Evolutionary conservation across 2,113 vertebrate species (phyloP).

Genomic region (Puffinus mauretanicus): DNA sequence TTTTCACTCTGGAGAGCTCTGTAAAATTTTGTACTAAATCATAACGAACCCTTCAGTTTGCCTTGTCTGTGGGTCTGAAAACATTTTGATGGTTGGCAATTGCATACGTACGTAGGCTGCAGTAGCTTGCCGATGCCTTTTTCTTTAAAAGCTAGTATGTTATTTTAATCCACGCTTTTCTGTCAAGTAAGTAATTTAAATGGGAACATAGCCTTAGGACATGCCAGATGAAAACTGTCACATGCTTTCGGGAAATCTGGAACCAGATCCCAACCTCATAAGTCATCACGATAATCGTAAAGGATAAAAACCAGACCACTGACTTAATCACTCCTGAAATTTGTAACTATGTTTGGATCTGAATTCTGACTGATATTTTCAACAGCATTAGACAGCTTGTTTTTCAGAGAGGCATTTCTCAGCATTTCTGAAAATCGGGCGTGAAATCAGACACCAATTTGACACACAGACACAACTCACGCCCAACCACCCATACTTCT

Average conservation of each 20-base stretch:
- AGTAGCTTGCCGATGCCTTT: neutral
- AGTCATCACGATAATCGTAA: neutral
- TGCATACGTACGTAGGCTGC: neutral
- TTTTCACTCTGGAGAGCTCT: neutral
- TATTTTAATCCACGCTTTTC: conserved; percentile 13
- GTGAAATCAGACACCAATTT: neutral
- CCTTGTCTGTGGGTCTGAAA: neutral
- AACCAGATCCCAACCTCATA: neutral
- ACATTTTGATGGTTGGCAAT: neutral
- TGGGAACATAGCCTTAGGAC: neutral
- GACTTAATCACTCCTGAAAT: conserved; percentile 10
- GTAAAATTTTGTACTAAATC: neutral
- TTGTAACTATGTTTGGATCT: neutral
- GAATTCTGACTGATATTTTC: conserved; percentile 10
- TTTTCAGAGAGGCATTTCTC: conserved; percentile 1
- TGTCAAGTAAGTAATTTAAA: conserved; percentile 34
- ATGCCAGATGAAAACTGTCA: conserved; percentile 20
- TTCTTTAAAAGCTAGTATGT: neutral
- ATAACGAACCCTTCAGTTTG: neutral
- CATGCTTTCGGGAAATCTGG: neutral
- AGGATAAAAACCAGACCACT: neutral
- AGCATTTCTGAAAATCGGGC: neutral
- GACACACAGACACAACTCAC: neutral
- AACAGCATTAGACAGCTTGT: neutral
- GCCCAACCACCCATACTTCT: neutral